phyloP scores from a whole-genome alignment of 2,113 vertebrate species.

The Zingel zingel region DNA sequence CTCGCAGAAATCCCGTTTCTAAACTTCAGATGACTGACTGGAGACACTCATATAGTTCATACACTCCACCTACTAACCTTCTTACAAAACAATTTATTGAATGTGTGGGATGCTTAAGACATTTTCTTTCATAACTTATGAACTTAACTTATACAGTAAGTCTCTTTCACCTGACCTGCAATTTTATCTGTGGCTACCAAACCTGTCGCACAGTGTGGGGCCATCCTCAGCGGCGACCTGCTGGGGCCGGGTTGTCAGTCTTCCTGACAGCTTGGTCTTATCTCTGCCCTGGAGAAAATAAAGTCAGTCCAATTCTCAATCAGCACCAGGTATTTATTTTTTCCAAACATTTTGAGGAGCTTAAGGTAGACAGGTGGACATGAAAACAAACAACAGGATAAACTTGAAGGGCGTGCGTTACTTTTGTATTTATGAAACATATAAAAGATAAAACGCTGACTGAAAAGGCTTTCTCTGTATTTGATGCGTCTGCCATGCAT shows the following conservation, averaged over 20 bases:
- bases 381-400: constrained; percentile 13
- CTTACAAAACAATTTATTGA: not conserved
- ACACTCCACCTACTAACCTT: not conserved
- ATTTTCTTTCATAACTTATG: not conserved
- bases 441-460: not conserved
- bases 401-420: not conserved
- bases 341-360: not conserved
- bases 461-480: constrained; percentile 21
- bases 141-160: not conserved
- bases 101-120: not conserved
- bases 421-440: constrained; percentile 4
- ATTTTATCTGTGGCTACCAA: not conserved
- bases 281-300: constrained; percentile 11
- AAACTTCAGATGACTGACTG: no score
- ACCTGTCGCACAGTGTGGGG: not conserved
- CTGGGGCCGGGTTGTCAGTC: not conserved
- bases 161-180: not conserved
- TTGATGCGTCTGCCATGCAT: not conserved
- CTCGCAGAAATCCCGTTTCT: no score
- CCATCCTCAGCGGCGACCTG: not conserved
- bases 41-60: not conserved
- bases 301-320: constrained; percentile 1
- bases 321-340: constrained; percentile 3
- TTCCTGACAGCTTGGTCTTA: constrained; percentile 27
- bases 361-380: not conserved